Conservation (phyloP, 92 coral and sea anemone genomes). For the Epizoanthus rinbou region DNA sequence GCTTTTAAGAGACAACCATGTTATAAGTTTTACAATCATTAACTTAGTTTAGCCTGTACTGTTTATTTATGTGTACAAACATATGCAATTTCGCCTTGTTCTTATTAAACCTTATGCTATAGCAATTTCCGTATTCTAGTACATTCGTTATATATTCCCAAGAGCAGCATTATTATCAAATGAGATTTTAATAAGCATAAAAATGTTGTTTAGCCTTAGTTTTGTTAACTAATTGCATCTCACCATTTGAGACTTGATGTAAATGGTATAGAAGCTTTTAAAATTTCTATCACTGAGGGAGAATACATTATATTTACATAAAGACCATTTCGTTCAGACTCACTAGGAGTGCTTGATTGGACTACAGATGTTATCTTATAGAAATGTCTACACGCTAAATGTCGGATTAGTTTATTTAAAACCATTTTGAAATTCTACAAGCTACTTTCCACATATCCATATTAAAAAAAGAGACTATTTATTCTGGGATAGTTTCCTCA, state of each 20-base stretch:
- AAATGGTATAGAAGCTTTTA: conserved; percentile 8
- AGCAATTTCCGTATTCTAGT: neutral
- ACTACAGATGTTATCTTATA: conserved; percentile 7
- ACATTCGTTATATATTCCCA: neutral
- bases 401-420: neutral
- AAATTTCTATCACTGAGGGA: conserved; percentile 6
- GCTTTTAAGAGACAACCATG: neutral
- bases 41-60: neutral
- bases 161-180: neutral
- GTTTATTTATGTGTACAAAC: neutral
- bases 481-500: neutral
- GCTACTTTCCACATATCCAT: neutral
- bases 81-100: neutral
- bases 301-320: conserved; percentile 23
- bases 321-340: neutral
- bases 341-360: neutral
- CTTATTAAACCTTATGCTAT: neutral
- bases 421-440: neutral
- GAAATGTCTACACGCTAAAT: neutral
- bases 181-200: neutral
- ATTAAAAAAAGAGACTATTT: neutral
- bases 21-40: neutral
- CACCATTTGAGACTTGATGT: neutral
- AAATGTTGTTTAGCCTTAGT: neutral
- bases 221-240: neutral